Evolutionary conservation across 2,888 invertebrate species (phyloP).

Genomic region (Cephalotes varians): DNA sequence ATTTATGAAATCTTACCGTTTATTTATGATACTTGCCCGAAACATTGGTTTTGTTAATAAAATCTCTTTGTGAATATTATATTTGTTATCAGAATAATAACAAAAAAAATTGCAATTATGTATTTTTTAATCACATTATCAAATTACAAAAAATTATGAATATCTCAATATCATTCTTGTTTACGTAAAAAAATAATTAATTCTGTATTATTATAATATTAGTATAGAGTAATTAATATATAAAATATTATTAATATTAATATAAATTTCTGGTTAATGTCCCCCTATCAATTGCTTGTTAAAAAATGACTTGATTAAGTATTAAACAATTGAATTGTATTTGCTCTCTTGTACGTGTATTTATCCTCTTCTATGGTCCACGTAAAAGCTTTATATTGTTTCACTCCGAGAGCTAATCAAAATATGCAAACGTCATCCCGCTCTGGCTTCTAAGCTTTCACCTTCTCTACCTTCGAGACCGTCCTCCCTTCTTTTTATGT

Average conservation of each 20-base stretch:
- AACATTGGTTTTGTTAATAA: background rate
- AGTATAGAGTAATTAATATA: background rate
- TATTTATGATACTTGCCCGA: background rate
- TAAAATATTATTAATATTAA: constrained; percentile 4
- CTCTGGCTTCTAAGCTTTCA: background rate
- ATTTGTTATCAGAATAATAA: background rate
- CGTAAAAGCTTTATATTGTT: background rate
- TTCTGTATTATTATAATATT: background rate
- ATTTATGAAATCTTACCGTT: background rate
- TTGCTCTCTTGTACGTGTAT: background rate
- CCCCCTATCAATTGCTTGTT: background rate
- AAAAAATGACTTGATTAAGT: background rate
- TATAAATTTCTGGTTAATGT: background rate
- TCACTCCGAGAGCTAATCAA: background rate
- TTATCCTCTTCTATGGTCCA: background rate
- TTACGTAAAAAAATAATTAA: background rate
- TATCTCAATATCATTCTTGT: background rate
- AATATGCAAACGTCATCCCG: constrained; percentile 1
- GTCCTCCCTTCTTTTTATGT: constrained; percentile 24
- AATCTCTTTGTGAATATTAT: background rate
- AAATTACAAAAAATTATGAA: background rate
- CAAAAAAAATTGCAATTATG: background rate
- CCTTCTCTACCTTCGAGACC: constrained; percentile 9
- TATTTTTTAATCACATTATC: background rate
- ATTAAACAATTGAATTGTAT: background rate